Evolutionary conservation across 2,797 vertebrate genomes (phyloP).

Genomic region (Poecilia gillii): DNA sequence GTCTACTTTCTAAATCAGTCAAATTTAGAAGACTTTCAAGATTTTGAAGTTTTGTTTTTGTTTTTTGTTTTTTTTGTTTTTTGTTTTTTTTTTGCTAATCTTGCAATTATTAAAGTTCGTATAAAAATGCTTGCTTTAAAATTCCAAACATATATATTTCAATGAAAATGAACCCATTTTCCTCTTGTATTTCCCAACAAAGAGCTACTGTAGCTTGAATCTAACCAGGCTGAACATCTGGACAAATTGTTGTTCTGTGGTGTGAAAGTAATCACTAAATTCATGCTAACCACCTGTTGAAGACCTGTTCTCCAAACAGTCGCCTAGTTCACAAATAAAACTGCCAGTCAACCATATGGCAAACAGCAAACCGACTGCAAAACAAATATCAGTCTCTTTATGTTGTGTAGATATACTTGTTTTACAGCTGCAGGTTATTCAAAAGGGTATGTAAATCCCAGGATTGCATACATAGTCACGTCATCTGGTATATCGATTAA

Average conservation of each 20-base stretch:
- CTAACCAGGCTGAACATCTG: slow-evolving; percentile 4
- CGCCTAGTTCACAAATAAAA: slow-evolving; percentile 41
- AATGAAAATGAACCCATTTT: not conserved
- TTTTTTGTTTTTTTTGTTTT: too few species aligned
- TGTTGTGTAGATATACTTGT: slow-evolving; percentile 1
- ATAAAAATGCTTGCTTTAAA: not conserved
- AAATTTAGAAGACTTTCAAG: not conserved
- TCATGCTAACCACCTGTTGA: slow-evolving; percentile 17
- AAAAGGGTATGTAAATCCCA: not conserved
- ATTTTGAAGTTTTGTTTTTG: not conserved
- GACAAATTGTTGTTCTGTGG: not conserved
- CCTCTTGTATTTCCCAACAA: slow-evolving; percentile 1
- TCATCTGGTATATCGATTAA: not conserved
- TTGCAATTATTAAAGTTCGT: not conserved
- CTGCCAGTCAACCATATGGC: slow-evolving; percentile 46
- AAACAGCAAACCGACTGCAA: slow-evolving; percentile 1
- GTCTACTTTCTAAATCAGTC: not conserved
- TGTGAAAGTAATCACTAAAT: slow-evolving; percentile 21
- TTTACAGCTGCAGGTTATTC: not conserved
- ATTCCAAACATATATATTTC: not conserved
- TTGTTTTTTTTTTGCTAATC: not conserved
- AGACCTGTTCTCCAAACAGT: slow-evolving; percentile 34
- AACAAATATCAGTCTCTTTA: slow-evolving; percentile 21
- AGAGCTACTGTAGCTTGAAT: not conserved
- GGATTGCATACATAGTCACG: too few species aligned